phyloP scores from a whole-genome alignment of 2,797 vertebrate species.

The Halcyon leucocephala region DNA sequence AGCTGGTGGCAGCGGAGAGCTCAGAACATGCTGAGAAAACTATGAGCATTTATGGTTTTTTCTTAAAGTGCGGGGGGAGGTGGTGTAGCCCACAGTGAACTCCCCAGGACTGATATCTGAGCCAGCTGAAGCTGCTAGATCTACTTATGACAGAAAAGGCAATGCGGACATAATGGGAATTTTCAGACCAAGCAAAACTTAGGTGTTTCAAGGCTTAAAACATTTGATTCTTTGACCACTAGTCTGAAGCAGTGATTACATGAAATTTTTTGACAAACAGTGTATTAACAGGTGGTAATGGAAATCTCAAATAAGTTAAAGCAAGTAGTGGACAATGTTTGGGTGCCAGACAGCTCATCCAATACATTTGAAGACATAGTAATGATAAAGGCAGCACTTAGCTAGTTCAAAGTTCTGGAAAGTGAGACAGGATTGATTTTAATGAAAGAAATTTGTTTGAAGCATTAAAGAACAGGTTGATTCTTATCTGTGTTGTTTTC shows the following conservation, averaged over 20 bases:
- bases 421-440: neutral
- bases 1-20: neutral
- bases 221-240: neutral
- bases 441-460: constrained; percentile 8
- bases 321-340: neutral
- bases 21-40: neutral
- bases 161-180: neutral
- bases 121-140: neutral
- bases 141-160: neutral
- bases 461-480: neutral
- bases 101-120: neutral
- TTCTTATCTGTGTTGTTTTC: neutral
- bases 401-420: neutral
- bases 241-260: neutral
- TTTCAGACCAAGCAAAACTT: neutral
- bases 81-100: neutral
- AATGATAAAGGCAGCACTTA: neutral
- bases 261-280: neutral
- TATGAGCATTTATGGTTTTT: neutral
- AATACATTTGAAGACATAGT: neutral
- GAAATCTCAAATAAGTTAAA: neutral
- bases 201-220: neutral
- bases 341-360: neutral
- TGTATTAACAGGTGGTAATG: neutral
- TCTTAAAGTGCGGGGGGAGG: neutral